These are phyloP conservation scores for Penaeus indicus DNA, from an alignment of 1,140 invertebrate genomes.

Conservation along the genomic window DNA sequence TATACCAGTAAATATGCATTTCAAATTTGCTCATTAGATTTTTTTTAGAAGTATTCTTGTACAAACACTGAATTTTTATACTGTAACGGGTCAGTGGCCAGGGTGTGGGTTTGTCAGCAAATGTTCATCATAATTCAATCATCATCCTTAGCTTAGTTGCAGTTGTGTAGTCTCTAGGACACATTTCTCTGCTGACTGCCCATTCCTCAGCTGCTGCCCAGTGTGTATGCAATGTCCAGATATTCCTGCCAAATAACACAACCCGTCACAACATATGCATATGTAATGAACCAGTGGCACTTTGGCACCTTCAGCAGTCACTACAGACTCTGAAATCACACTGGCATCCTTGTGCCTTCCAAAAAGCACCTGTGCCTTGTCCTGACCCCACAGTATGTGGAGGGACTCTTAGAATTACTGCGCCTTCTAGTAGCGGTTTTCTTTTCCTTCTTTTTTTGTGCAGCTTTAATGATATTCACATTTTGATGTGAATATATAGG, in stretches of 20 bases:
- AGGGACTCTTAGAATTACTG: conserved; percentile 8
- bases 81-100: neutral
- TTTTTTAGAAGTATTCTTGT: conserved; percentile 20
- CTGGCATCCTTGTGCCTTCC: conserved; percentile 50
- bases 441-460: neutral
- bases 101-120: neutral
- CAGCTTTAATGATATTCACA: neutral
- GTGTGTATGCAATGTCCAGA: neutral
- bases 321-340: neutral
- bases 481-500: neutral
- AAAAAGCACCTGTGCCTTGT: conserved; percentile 44
- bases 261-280: neutral
- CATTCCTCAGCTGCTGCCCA: neutral
- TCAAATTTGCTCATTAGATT: conserved; percentile 29
- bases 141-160: neutral
- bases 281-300: conserved; percentile 17
- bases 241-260: neutral
- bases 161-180: neutral
- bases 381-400: neutral
- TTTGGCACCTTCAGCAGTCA: neutral
- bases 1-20: conserved; percentile 27
- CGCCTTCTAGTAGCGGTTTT: neutral
- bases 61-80: neutral
- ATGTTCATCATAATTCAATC: neutral
- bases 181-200: neutral